These are phyloP conservation scores for Drosophila gaucha DNA, from an alignment of 2,888 invertebrate species.

Conservation along the genomic window DNA sequence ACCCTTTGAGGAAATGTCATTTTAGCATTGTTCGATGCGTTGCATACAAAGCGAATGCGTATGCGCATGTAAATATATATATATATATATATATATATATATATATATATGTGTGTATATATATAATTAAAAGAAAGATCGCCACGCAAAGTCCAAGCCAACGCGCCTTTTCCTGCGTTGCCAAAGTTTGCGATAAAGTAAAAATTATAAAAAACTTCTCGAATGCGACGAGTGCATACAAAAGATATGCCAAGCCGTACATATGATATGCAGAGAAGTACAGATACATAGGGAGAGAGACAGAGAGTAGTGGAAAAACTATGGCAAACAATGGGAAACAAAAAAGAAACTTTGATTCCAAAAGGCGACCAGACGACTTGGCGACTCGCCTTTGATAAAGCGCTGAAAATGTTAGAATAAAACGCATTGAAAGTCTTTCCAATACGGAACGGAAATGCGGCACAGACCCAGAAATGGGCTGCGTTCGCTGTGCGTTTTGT, in stretches of 20 bases:
- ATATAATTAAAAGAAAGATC: constrained; percentile 34
- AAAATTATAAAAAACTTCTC: constrained; percentile 48
- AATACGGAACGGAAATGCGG: constrained; percentile 73
- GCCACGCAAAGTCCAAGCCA: constrained; percentile 56
- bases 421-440: constrained; percentile 51
- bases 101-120: constrained; percentile 1
- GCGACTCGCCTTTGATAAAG: constrained; percentile 64
- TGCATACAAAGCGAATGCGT: constrained; percentile 55
- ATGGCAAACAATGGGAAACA: constrained; percentile 45
- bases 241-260: constrained; percentile 56
- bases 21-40: constrained; percentile 63
- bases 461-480: constrained; percentile 60
- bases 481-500: constrained; percentile 2
- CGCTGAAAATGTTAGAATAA: constrained; percentile 51
- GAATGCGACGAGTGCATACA: constrained; percentile 68
- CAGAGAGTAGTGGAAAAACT: constrained; percentile 9
- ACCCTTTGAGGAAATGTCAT: constrained; percentile 68
- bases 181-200: constrained; percentile 73
- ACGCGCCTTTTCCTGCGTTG: constrained; percentile 73
- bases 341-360: constrained; percentile 53
- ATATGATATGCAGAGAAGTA: constrained; percentile 45
- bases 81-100: constrained; percentile 4
- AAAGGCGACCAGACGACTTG: constrained; percentile 59
- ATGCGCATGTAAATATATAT: constrained; percentile 4
- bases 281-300: constrained; percentile 2